Evolutionary conservation across 2,888 invertebrate genomes (phyloP).

Genomic region (Piscicola geometra): DNA sequence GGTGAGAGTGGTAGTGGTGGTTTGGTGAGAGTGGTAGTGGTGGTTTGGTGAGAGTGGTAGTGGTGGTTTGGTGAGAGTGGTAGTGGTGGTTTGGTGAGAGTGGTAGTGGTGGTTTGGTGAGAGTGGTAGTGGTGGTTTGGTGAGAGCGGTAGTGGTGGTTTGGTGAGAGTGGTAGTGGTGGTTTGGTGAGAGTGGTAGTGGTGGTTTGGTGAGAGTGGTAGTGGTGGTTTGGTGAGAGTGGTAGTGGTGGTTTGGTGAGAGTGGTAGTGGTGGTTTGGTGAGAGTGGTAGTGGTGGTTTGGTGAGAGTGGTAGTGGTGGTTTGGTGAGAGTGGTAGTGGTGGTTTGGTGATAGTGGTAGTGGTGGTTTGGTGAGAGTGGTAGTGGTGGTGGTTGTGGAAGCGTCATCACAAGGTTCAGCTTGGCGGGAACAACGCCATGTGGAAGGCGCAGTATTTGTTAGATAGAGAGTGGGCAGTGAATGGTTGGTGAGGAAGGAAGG

Average conservation of each 20-base stretch:
- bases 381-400: too few relatives aligned
- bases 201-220: constrained; percentile 50
- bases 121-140: constrained; percentile 8
- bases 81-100: too few relatives aligned
- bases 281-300: constrained; percentile 74
- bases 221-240: neutral
- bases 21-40: constrained; percentile 5
- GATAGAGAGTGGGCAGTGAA: too few relatives aligned
- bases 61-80: neutral
- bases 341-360: neutral
- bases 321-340: neutral
- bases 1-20: constrained; percentile 83
- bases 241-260: neutral
- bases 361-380: too few relatives aligned
- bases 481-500: too few relatives aligned
- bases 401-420: too few relatives aligned
- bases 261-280: too few relatives aligned
- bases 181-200: constrained; percentile 94
- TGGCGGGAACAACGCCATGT: too few relatives aligned
- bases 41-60: neutral
- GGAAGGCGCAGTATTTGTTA: too few relatives aligned
- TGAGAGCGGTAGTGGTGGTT: neutral
- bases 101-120: constrained; percentile 70
- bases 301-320: constrained; percentile 10
- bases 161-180: neutral